phyloP scores from a whole-genome alignment of 2,888 invertebrate genomes.

The Ennomos erosarius region DNA sequence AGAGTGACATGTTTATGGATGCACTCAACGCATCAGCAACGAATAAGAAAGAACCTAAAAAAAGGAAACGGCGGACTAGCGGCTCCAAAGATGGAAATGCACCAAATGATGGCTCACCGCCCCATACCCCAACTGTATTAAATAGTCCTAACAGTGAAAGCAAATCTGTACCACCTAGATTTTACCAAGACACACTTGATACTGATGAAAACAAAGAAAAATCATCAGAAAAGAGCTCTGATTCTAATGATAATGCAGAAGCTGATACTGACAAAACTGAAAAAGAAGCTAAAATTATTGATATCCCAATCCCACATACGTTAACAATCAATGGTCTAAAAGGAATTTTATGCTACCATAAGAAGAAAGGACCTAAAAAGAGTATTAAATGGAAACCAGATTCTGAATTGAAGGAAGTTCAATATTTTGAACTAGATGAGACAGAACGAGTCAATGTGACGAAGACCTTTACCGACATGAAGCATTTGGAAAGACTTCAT shows the following conservation, averaged over 20 bases:
- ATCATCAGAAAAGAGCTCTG: conserved; percentile 50
- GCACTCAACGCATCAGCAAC: conserved; percentile 92
- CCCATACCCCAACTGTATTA: conserved; percentile 80
- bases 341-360: conserved; percentile 90
- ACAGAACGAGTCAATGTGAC: conserved; percentile 98
- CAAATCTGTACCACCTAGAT: conserved; percentile 88
- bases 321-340: conserved; percentile 86
- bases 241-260: conserved; percentile 56
- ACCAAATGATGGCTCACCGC: conserved; percentile 80
- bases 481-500: conserved; percentile 93
- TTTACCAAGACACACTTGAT: conserved; percentile 96
- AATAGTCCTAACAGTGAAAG: conserved; percentile 76
- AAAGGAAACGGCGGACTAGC: conserved; percentile 90
- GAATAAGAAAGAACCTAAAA: conserved; percentile 90
- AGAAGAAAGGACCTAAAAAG: conserved; percentile 92
- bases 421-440: conserved; percentile 97
- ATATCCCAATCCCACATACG: conserved; percentile 71
- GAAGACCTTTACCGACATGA: conserved; percentile 95
- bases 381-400: conserved; percentile 93
- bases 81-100: conserved; percentile 87
- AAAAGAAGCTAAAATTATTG: conserved; percentile 57
- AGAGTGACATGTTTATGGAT: conserved; percentile 97
- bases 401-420: conserved; percentile 90
- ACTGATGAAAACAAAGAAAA: conserved; percentile 86
- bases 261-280: conserved; percentile 56